Evolutionary conservation across 2,113 vertebrate genomes (phyloP), one percentile per base, ranked within the genome.

Genomic region (Neomonachus schauinslandi): DNA sequence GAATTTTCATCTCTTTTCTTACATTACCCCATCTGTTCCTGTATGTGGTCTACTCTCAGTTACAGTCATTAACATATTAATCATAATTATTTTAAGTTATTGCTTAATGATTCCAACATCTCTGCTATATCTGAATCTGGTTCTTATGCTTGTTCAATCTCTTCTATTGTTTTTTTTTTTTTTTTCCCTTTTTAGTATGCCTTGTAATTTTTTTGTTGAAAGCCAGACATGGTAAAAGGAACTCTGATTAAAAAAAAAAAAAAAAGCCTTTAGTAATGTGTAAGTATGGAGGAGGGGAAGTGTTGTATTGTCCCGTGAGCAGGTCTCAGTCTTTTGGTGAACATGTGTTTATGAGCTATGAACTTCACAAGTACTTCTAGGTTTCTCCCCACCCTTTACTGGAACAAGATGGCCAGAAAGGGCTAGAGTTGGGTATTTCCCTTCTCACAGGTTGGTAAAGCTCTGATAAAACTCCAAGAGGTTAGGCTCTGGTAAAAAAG

Each of bases 171-270:
- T 39, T 59, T 67, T 21, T 63, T 76, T 84, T 6, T 39, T 59
- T 67, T 21, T 63, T 76, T 84, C 83, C 2, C 21, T 22, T 77
- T 87, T 53, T 51, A n/a, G 39, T 71, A 72, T 87, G 51, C n/a
- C 89, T 87, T 51, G 42, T 39, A 39, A 59, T 79, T 92, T 51
- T 91, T 91, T 77, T 80, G 53, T 72, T 92, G 89, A 92, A 87
- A 95, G 74, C n/a, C 71, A 28, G 61, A 71, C 6, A 42, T 33
- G 42, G 16, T 69, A 57, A 77, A 85, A 91, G 2, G 10, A 31
- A 24, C 16, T 46, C 31, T 79, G 31, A 33, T 91, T 82, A 63
- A 63, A 21, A 53, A 53, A 53, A 53, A 51, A 51, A 51, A 53
- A 67, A 42, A 87, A 86, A 26, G 31, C 13, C 42, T 86, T 84